Conservation (phyloP, 2,888 invertebrate species). For the Ichneumon xanthorius region DNA sequence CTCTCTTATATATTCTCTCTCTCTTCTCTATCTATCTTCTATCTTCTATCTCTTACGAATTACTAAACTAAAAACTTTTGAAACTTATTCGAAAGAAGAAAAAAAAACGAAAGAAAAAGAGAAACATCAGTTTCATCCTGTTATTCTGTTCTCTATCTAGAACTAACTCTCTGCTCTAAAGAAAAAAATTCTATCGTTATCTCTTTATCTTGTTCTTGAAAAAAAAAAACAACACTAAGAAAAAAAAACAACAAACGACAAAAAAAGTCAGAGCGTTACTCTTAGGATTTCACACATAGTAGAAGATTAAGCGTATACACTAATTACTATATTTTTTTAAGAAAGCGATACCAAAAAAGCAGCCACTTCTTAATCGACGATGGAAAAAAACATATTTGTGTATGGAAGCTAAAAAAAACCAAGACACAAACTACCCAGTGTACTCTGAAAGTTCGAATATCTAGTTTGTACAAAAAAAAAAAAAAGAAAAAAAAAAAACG, state of each 20-base stretch:
- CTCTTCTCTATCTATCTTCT: constrained; percentile 55
- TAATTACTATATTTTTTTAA: constrained; percentile 60
- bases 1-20: constrained; percentile 64
- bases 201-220: constrained; percentile 53
- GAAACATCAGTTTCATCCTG: constrained; percentile 47
- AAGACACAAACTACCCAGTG: constrained; percentile 38
- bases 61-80: background rate
- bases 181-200: constrained; percentile 33
- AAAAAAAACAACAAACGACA: constrained; percentile 20
- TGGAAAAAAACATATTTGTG: constrained; percentile 16
- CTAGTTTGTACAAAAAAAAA: constrained; percentile 38
- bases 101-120: constrained; percentile 22
- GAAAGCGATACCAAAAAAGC: constrained; percentile 21
- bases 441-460: constrained; percentile 56
- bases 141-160: constrained; percentile 27
- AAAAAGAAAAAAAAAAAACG: constrained; percentile 18
- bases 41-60: constrained; percentile 33
- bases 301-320: constrained; percentile 42
- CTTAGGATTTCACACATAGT: constrained; percentile 35
- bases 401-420: constrained; percentile 15
- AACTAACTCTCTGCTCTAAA: constrained; percentile 40
- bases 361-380: background rate
- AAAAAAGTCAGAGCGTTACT: constrained; percentile 25
- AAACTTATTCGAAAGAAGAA: constrained; percentile 14
- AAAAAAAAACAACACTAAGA: constrained; percentile 24